Evolutionary conservation across 2,797 vertebrate genomes (phyloP).

Genomic region (Telmatherina bonti): DNA sequence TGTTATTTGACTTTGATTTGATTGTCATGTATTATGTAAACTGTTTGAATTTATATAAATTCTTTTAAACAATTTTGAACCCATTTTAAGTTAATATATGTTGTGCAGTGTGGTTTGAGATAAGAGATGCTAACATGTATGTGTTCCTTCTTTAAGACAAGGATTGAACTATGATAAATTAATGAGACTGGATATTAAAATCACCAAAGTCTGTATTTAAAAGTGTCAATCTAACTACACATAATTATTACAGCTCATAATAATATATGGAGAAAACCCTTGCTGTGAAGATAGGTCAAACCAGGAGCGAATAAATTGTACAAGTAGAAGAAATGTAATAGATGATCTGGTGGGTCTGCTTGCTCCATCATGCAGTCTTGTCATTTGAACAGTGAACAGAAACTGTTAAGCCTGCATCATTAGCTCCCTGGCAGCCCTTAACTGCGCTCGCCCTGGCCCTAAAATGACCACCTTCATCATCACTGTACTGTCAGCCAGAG

Average conservation of each 20-base stretch:
- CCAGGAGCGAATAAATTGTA: conserved; percentile 2
- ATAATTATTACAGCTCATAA: neutral
- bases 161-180: neutral
- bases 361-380: neutral
- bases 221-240: no score
- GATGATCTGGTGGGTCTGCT: conserved; percentile 15
- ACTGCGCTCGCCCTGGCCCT: conserved; percentile 39
- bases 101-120: no score
- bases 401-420: conserved; percentile 42
- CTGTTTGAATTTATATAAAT: neutral
- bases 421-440: conserved; percentile 34
- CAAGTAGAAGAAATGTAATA: neutral
- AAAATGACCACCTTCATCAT: conserved; percentile 59
- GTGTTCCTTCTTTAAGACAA: neutral
- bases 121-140: no score
- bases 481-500: conserved; percentile 55
- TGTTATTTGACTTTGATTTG: neutral
- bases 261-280: neutral
- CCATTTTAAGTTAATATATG: no score
- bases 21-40: neutral
- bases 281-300: conserved; percentile 12
- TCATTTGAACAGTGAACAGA: conserved; percentile 11
- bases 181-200: neutral
- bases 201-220: no score
- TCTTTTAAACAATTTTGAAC: neutral